Evolutionary conservation across 2,888 invertebrate genomes (phyloP), one percentile per base, ranked within the genome.

Genomic region (Acleris holmiana): DNA sequence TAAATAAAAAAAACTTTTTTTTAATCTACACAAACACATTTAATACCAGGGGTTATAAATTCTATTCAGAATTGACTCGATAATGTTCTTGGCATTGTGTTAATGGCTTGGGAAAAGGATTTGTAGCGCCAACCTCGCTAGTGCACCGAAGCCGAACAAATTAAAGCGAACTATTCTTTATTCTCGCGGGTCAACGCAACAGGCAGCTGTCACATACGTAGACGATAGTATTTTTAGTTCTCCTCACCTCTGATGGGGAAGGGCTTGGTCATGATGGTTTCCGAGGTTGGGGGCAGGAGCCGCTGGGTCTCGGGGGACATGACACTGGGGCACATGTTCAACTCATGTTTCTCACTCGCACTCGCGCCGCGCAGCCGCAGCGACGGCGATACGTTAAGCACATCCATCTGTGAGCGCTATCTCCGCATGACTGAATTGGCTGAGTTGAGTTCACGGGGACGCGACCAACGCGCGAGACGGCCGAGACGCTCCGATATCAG

Each of bases 251-350:
- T 94, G 73, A 97, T 96, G 35, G 97, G 97, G 88, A 97, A 97
- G 67, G 97, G 97, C 92, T 97, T 97, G 49, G 97, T 97, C 94
- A 96, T 96, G 58, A 97, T 96, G 51, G 97, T 97, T 82, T 97
- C 97, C 67, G 96, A 95, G 10, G 96, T 96, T 57, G 97, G 96
- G 67, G 96, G 96, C 79, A 95, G 84, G 69, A 96, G 93, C 78
- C 94, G 90, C 80, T 94, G 94, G 8, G 94, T 94, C 82, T 94
- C 94, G 66, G 94, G 93, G 18, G 96, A 95, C 96, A 96, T 96
- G 7, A 93, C 94, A 89, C 95, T 95, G n/a, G 95, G 94, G 78
- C 95, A 94, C 78, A 93, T 84, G 76, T 93, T 88, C 75, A 94
- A 91, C 76, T 94, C 94, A 77, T 93, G 91, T 77, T 90, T 88